Base-by-base conservation (phyloP, 2,888 invertebrate genomes). In the Diplolepis rosae region DNA sequence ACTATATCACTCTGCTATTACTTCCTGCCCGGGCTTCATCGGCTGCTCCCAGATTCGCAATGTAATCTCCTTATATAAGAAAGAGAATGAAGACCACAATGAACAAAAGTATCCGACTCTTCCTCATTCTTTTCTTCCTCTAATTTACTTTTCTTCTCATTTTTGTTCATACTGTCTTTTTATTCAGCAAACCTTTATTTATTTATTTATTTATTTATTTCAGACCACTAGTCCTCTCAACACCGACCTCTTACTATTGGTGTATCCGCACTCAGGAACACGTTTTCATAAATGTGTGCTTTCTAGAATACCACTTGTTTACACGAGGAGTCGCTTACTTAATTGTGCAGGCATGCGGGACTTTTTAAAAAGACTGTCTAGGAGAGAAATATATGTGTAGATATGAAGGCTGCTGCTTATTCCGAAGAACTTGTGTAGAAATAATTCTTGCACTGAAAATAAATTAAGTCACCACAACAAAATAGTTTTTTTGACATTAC, bases 21-120 rank as follows among this genome's bases (percentile, higher is more conserved):
- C 85, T 86, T 84, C 84, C 83, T 86, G 84, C 83, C 84, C 82
- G 84, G 84, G 84, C 80, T 78, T 80, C 81, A 77, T 78, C 79
- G 78, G 72, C 76, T 76, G 77, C 77, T 75, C 77, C 78, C 71
- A 77, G 77, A 77, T 77, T 80, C 72, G 48, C 65, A 42, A 39
- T 69, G 27, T 51, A 69, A 69, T 65, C 51, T 51, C 52, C 35
- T 42, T 61, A 28, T n/a, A 24, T 27, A 51, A 39, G 56, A 35
- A 61, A 61, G 9, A 39, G 61, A 61, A 61, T 61, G 13, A 39
- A 39, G 61, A 61, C 39, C 39, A 61, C 61, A 61, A 39, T 66
- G 39, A 18, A 13, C 45, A 66, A 13, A 65, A 66, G 30, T 50
- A 48, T 45, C 66, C n/a, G 66, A 50, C 22, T 48, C 32, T 66